Evolutionary conservation across 64 coral and sea anemone genomes (phyloP), one percentile per base, ranked within the genome.

Genomic region (Dendrophyllia cribrosa): DNA sequence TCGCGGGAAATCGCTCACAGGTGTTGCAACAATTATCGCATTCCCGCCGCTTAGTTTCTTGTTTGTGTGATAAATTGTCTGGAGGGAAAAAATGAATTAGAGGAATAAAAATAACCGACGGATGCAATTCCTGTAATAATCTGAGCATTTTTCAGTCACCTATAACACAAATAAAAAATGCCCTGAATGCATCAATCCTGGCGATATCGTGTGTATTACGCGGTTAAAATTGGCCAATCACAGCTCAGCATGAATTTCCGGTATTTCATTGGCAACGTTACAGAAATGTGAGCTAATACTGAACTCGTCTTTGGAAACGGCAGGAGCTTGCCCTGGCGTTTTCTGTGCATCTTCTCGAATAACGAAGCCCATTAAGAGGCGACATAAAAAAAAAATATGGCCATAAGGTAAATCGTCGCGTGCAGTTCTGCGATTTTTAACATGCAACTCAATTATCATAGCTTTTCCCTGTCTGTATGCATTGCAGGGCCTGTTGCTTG

Each of bases 221-320:
- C 6, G 13, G 24, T 43, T 17, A 17, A 70, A 34, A 45, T 44
- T 26, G 56, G 23, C 77, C 77, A 80, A 80, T 80, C 77, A 61
- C 12, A 43, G 25, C 56, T 34, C 77, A 61, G 56, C 56, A 12
- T 80, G 55, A 80, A 61, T 80, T 80, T 80, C 77, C 77, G 77
- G 58, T 60, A 80, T 80, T 80, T 56, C 10, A 6, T 34, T 22
- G 76, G 22, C 23, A 3, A 76, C 48, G 25, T 4, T 12, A 9
- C 14, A 56, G 77, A 80, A 75, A 80, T 59, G 77, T 80, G 77
- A 60, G 46, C 47, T 50, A 49, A 20, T 25, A 16, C n/a, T 70
- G 10, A 24, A 47, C 43, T 45, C 15, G 34, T 48, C 70, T 45
- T 46, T 12, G 12, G 4, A 13, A 14, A 17, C 34, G 70, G n/a